phyloP scores from a whole-genome alignment of 2,888 invertebrate genomes.

The Drosophila nr. fundita region DNA sequence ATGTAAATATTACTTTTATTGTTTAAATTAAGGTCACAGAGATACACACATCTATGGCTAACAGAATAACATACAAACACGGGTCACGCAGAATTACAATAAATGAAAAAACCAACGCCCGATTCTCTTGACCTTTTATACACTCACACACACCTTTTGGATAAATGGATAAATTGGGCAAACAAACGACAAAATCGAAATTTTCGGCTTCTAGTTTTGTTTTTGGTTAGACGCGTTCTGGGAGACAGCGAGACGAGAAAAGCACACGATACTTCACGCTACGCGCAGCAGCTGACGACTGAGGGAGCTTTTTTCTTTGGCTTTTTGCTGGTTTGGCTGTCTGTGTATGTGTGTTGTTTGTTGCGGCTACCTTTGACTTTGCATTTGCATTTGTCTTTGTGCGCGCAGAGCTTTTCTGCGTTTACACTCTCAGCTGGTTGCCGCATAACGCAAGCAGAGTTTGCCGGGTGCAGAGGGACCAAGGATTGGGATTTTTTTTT shows the following conservation, averaged over 20 bases:
- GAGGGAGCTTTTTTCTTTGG: conserved; percentile 81
- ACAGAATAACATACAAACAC: conserved; percentile 3
- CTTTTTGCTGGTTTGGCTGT: conserved; percentile 52
- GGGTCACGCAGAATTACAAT: conserved; percentile 33
- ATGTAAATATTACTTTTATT: conserved; percentile 16
- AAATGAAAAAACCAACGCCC: conserved; percentile 10
- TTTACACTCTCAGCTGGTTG: conserved; percentile 52
- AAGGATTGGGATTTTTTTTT: conserved; percentile 13
- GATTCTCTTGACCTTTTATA: conserved; percentile 15
- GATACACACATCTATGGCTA: conserved; percentile 18
- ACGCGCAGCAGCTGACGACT: conserved; percentile 85
- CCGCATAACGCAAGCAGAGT: conserved; percentile 8
- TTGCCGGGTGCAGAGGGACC: conserved; percentile 5
- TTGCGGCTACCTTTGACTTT: conserved; percentile 39
- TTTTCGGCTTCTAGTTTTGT: conserved; percentile 26
- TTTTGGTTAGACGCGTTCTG: conserved; percentile 53
- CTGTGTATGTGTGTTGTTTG: conserved; percentile 48
- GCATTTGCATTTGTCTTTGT: conserved; percentile 21
- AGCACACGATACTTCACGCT: conserved; percentile 81
- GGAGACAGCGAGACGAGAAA: conserved; percentile 56
- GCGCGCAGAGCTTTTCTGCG: conserved; percentile 38
- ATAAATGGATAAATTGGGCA: conserved; percentile 5
- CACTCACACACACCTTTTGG: conserved; percentile 13
- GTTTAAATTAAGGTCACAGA: conserved; percentile 61
- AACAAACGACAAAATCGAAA: conserved; percentile 2